These are phyloP conservation scores for Cephus spinipes DNA, from an alignment of 2,888 invertebrate genomes.

Conservation along the genomic window DNA sequence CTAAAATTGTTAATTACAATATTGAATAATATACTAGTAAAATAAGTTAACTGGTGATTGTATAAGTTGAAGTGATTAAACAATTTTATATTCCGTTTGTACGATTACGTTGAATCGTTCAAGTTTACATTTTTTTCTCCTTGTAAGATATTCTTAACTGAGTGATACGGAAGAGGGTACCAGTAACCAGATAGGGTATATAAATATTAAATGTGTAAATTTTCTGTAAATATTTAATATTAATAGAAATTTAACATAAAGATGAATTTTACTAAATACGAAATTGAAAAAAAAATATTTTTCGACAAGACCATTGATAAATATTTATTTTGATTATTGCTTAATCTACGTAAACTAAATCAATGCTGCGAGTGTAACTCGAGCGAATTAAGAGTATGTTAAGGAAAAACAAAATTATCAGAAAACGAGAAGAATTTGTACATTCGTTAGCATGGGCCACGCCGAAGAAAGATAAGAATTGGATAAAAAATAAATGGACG, in stretches of 20 bases:
- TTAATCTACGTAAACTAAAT: background rate
- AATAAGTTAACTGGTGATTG: background rate
- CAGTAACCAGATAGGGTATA: background rate
- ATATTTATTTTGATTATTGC: background rate
- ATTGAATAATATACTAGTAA: background rate
- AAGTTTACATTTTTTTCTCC: background rate
- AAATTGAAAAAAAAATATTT: background rate
- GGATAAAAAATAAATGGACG: background rate
- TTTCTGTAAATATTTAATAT: background rate
- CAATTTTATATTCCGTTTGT: background rate
- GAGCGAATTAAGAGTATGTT: background rate
- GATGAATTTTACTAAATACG: background rate
- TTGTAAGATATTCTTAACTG: no score
- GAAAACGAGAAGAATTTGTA: background rate
- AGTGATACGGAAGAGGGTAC: background rate
- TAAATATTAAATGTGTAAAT: background rate
- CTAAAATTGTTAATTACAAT: background rate
- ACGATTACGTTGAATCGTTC: background rate
- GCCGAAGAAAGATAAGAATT: background rate
- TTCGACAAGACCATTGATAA: background rate
- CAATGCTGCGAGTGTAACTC: background rate
- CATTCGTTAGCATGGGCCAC: background rate
- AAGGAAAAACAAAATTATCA: background rate
- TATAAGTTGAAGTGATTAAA: background rate
- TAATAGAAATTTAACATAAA: background rate